Evolutionary conservation across 2,113 vertebrate genomes (phyloP).

Genomic region (Ornithorhynchus anatinus): DNA sequence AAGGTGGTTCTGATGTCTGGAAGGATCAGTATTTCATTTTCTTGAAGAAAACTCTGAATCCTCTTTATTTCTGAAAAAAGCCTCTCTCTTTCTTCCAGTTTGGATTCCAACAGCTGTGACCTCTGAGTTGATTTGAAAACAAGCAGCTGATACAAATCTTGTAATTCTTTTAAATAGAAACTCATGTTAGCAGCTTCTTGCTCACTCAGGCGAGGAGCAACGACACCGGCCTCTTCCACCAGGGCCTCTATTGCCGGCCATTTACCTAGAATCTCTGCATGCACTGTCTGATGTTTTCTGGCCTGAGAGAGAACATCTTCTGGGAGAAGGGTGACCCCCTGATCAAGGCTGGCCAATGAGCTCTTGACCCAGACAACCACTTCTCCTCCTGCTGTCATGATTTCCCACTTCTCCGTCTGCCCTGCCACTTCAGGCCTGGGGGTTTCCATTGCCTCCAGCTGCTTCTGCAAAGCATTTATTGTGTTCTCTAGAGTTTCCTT

Average conservation of each 20-base stretch:
- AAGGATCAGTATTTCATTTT: slow-evolving; percentile 49
- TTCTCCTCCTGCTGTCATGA: slow-evolving; percentile 74
- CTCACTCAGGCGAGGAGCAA: slow-evolving; percentile 66
- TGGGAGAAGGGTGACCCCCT: slow-evolving; percentile 79
- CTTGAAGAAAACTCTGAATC: slow-evolving; percentile 73
- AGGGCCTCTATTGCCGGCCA: slow-evolving; percentile 71
- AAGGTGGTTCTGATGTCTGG: slow-evolving; percentile 37
- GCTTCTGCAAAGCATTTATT: slow-evolving; percentile 70
- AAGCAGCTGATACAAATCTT: slow-evolving; percentile 76
- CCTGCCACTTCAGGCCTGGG: slow-evolving; percentile 39
- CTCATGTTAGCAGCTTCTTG: slow-evolving; percentile 67
- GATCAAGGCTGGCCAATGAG: slow-evolving; percentile 63
- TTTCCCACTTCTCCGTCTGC: slow-evolving; percentile 63
- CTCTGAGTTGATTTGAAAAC: slow-evolving; percentile 72
- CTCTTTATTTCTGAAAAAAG: slow-evolving; percentile 77
- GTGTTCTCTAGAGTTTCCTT: slow-evolving; percentile 66
- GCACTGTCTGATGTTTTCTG: slow-evolving; percentile 74
- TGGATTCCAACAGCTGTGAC: slow-evolving; percentile 77
- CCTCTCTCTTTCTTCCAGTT: slow-evolving; percentile 80
- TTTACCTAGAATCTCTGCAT: slow-evolving; percentile 72
- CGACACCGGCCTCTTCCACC: slow-evolving; percentile 69
- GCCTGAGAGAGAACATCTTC: slow-evolving; percentile 82
- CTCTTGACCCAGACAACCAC: slow-evolving; percentile 79
- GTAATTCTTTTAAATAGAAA: slow-evolving; percentile 70
- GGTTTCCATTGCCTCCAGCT: slow-evolving; percentile 64